Base-by-base conservation (phyloP, 2,888 invertebrate species). In the Napeogenes sylphis region DNA sequence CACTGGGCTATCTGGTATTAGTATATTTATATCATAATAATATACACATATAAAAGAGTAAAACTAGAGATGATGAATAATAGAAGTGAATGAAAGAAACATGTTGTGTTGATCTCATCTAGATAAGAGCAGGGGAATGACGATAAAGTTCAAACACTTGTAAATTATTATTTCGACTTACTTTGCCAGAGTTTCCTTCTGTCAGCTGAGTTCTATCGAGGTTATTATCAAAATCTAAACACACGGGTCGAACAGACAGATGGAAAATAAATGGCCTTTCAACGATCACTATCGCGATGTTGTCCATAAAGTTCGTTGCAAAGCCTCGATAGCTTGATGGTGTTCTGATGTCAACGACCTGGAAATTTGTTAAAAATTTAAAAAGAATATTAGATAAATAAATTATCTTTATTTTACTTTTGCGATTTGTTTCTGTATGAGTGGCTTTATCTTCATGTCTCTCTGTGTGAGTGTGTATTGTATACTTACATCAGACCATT, bases 271-370 rank as follows among this genome's bases (percentile, higher is more conserved):
- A 86, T 0, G 85, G 69, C 0, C 72, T 74, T 2, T 79, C 71
- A 13, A 92, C 74, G 4, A 89, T 71, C 14, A 93, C 63, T 2
- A 92, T 67, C 0, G 92, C 92, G 35, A 93, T 80, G 72, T 93
- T 93, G 0, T 92, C 91, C 45, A 91, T 92, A 68, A 87, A 92
- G 73, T 91, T 91, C 0, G 89, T 85, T 0, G 68, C 63, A 61
- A 79, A 73, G 58, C 92, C 92, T 65, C 82, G 85, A 75, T 90
- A 92, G 0, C 83, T 75, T 0, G 75, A 70, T 12, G 91, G 88
- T 3, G 88, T 46, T n/a, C 55, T 47, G 21, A 64, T 61, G 10
- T 64, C 45, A 21, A 51, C 57, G 1, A 58, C 51, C 61, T 64
- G 51, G 5, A 55, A 57, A 35, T 42, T 42, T 8, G 4, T 10